These are phyloP conservation scores for Diprion similis DNA, from an alignment of 1,140 invertebrate species.

Conservation along the genomic window DNA sequence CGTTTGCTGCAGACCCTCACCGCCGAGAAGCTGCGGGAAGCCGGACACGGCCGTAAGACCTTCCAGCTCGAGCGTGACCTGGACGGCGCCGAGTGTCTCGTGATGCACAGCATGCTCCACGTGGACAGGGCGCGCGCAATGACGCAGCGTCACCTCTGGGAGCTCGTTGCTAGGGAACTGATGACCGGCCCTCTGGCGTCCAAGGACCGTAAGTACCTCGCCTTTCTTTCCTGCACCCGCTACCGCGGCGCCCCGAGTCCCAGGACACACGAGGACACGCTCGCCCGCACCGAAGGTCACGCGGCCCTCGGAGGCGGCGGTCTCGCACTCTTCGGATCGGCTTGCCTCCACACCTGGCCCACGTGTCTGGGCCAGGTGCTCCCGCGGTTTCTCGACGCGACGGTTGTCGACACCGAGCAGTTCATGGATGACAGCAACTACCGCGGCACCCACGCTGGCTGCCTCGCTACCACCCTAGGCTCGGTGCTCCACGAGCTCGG, in stretches of 20 bases:
- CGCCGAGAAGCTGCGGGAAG: slow-evolving; percentile 87
- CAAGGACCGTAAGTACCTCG: slow-evolving; percentile 82
- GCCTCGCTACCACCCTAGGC: slow-evolving; percentile 90
- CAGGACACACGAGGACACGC: slow-evolving; percentile 74
- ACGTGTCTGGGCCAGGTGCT: slow-evolving; percentile 73
- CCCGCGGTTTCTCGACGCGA: slow-evolving; percentile 65
- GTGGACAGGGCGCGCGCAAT: slow-evolving; percentile 75
- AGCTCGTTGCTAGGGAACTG: slow-evolving; percentile 80
- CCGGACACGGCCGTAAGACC: slow-evolving; percentile 79
- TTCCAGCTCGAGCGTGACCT: slow-evolving; percentile 79
- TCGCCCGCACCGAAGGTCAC: slow-evolving; percentile 80
- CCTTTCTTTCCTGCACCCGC: slow-evolving; percentile 86
- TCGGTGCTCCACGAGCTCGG: slow-evolving; percentile 94
- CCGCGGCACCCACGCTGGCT: slow-evolving; percentile 83
- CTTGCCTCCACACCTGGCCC: slow-evolving; percentile 92
- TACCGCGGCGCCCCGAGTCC: slow-evolving; percentile 71
- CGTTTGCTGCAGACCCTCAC: slow-evolving; percentile 85
- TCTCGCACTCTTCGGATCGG: slow-evolving; percentile 88
- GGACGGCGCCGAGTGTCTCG: slow-evolving; percentile 67
- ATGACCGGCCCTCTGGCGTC: slow-evolving; percentile 71
- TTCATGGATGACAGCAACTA: slow-evolving; percentile 91
- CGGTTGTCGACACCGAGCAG: slow-evolving; percentile 70
- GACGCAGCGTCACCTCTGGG: slow-evolving; percentile 84
- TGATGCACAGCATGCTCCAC: slow-evolving; percentile 76
- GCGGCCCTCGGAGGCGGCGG: slow-evolving; percentile 90